These are phyloP conservation scores for Mobula hypostoma DNA, from an alignment of 2,113 vertebrate species.

Conservation along the genomic window DNA sequence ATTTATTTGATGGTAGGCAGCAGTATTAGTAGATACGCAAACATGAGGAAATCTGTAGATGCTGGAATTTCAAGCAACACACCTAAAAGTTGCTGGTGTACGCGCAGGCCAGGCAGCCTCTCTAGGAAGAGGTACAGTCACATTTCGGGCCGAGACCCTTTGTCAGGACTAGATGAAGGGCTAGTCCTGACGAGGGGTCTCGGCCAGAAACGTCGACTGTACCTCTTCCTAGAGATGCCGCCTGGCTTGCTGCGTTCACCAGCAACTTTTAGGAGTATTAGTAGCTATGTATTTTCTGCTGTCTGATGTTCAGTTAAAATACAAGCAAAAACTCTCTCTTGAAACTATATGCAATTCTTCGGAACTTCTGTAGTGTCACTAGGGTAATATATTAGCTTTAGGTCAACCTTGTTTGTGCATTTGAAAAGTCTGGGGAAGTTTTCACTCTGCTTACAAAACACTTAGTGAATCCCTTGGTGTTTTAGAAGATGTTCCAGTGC, in stretches of 20 bases:
- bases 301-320: neutral
- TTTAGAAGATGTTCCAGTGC: neutral
- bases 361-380: neutral
- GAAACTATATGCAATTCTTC: neutral
- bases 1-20: neutral
- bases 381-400: neutral
- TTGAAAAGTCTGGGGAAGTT: constrained; percentile 1
- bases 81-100: too few species aligned
- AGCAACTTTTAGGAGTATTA: too few species aligned
- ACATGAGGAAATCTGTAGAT: too few species aligned
- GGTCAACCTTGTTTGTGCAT: neutral
- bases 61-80: too few species aligned
- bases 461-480: neutral
- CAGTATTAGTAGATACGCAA: neutral
- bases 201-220: too few species aligned
- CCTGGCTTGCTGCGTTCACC: too few species aligned
- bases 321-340: neutral
- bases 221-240: too few species aligned
- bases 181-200: too few species aligned
- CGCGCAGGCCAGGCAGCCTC: too few species aligned
- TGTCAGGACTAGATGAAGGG: too few species aligned
- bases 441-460: neutral
- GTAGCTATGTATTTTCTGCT: neutral
- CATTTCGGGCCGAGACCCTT: too few species aligned
- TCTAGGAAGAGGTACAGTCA: too few species aligned